Percentiles rank a stretch among this genome's conserved stretches.
Conservation (phyloP, 2,797 vertebrate species). For the Glyptemys insculpta region DNA sequence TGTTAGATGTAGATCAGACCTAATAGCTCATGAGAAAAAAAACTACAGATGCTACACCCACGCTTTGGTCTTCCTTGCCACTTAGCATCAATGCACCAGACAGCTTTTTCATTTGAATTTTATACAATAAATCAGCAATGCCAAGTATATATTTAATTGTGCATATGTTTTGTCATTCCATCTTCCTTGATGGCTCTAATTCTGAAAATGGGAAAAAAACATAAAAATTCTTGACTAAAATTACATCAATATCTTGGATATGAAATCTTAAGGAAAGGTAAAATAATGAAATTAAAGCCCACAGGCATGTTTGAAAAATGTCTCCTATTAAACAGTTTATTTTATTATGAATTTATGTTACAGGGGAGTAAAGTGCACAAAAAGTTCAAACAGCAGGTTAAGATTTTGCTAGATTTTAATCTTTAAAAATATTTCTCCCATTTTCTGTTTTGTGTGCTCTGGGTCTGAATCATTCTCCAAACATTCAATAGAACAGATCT, state of each 20-base stretch:
- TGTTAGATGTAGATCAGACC: no score
- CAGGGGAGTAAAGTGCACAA: neutral
- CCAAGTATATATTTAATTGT: neutral
- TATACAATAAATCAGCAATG: neutral
- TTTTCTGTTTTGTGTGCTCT: neutral
- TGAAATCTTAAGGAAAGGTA: neutral
- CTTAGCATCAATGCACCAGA: rapidly evolving
- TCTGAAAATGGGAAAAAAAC: neutral
- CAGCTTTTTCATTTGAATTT: neutral
- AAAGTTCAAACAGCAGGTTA: neutral
- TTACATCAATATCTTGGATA: neutral
- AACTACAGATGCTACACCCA: neutral
- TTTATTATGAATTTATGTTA: neutral
- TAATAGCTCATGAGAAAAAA: neutral
- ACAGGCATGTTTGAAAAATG: neutral
- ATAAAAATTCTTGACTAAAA: neutral
- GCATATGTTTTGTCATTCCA: neutral
- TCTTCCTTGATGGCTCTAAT: neutral
- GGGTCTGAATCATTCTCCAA: neutral
- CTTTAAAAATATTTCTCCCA: neutral
- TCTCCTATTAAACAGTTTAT: neutral
- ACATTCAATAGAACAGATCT: neutral
- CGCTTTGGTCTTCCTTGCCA: neutral
- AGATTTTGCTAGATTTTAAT: neutral
- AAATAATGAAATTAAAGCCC: neutral